These are phyloP conservation scores for Calyptomena viridis DNA, from an alignment of 2,113 vertebrate species.

Conservation along the genomic window DNA sequence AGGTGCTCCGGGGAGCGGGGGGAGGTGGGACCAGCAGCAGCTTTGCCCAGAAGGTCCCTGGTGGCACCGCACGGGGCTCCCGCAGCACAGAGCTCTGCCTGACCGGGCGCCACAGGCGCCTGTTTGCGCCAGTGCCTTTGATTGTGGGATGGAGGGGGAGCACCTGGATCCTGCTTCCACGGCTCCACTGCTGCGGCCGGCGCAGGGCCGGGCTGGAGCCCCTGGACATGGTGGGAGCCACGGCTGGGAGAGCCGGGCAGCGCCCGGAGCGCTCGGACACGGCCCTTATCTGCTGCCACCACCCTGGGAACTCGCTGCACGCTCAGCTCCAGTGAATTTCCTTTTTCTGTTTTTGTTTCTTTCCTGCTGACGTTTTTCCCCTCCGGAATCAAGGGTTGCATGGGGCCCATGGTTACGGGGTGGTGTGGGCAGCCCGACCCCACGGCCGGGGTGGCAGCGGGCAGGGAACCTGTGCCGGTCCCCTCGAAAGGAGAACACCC, in stretches of 20 bases:
- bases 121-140: not conserved
- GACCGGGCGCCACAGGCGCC: not conserved
- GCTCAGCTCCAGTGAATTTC: conserved; percentile 51
- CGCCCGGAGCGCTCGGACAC: not conserved
- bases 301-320: not conserved
- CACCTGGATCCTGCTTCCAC: not conserved
- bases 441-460: not conserved
- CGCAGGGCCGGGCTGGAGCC: not conserved
- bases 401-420: conserved; percentile 21
- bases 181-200: fast-evolving
- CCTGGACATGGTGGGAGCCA: not conserved
- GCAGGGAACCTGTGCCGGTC: not conserved
- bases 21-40: not conserved
- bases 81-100: not conserved
- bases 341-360: conserved; percentile 64
- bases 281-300: conserved; percentile 45
- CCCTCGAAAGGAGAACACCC: not conserved
- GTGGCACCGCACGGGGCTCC: not conserved
- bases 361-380: conserved; percentile 55
- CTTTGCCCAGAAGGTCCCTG: not conserved
- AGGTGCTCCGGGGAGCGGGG: not conserved
- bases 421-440: not conserved
- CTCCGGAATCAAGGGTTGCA: conserved; percentile 39
- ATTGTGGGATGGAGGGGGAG: not conserved
- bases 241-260: not conserved